These are phyloP conservation scores for Penaeus vannamei DNA, from an alignment of 1,140 invertebrate species.

Conservation along the genomic window DNA sequence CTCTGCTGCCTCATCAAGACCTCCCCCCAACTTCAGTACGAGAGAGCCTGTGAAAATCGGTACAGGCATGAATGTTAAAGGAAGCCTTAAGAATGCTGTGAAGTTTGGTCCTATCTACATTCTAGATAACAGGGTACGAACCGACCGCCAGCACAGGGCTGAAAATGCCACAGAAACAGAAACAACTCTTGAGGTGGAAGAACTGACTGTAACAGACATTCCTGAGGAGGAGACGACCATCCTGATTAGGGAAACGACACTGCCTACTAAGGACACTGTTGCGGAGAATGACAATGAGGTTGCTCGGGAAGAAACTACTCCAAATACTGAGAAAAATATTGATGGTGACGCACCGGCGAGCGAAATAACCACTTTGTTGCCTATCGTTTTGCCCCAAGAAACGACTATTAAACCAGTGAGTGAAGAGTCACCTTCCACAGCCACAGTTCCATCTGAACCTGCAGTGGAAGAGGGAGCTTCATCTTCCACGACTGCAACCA, in stretches of 20 bases:
- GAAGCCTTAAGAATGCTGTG: constrained; percentile 20
- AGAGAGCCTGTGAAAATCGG: constrained; percentile 13
- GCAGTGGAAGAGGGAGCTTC: constrained; percentile 9
- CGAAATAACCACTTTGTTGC: constrained; percentile 8
- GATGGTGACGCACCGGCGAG: background rate
- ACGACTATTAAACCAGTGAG: constrained; percentile 20
- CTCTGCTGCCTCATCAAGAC: too few species aligned
- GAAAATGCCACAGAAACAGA: background rate
- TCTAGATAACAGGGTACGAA: constrained; percentile 41
- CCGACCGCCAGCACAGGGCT: constrained; percentile 46
- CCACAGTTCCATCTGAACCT: constrained; percentile 20
- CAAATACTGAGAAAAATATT: background rate
- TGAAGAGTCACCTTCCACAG: background rate
- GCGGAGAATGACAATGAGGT: background rate
- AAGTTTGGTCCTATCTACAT: constrained; percentile 40
- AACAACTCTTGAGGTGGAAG: background rate
- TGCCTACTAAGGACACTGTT: background rate
- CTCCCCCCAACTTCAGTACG: background rate
- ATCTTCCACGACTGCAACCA: background rate
- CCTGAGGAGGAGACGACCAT: constrained; percentile 44
- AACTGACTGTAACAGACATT: constrained; percentile 22
- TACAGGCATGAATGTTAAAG: constrained; percentile 40
- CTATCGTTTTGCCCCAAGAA: background rate
- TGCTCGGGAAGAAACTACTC: too few species aligned
- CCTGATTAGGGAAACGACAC: background rate